Conservation (phyloP, 2,113 vertebrate genomes). For the Petaurus breviceps region DNA sequence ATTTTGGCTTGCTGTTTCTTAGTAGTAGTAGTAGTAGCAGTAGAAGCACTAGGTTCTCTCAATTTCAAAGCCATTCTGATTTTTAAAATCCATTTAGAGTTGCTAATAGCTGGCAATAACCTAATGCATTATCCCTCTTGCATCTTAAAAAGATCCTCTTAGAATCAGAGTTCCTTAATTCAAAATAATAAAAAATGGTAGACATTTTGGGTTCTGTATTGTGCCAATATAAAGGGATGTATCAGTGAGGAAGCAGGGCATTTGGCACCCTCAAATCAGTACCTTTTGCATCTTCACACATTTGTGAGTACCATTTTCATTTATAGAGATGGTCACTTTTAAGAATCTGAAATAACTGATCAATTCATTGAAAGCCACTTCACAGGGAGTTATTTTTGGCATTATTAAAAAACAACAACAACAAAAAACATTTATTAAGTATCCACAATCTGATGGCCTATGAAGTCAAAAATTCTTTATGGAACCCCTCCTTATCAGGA, state of each 20-base stretch:
- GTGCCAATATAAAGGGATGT: background rate
- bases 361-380: background rate
- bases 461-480: background rate
- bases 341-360: background rate
- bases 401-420: background rate
- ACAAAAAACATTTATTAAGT: background rate
- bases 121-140: background rate
- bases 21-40: background rate
- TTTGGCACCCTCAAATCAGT: background rate
- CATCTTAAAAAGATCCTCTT: background rate
- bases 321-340: background rate
- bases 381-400: background rate
- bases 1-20: background rate
- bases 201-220: background rate
- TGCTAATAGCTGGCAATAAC: background rate
- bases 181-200: background rate
- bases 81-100: background rate
- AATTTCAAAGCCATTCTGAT: background rate
- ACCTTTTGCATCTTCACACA: background rate
- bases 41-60: background rate
- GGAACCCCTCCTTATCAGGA: background rate
- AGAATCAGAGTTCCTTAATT: background rate
- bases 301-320: background rate
- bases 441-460: background rate
- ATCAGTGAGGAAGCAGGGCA: background rate